Evolutionary conservation across 2,113 vertebrate species (phyloP).

Genomic region (Euleptes europaea): DNA sequence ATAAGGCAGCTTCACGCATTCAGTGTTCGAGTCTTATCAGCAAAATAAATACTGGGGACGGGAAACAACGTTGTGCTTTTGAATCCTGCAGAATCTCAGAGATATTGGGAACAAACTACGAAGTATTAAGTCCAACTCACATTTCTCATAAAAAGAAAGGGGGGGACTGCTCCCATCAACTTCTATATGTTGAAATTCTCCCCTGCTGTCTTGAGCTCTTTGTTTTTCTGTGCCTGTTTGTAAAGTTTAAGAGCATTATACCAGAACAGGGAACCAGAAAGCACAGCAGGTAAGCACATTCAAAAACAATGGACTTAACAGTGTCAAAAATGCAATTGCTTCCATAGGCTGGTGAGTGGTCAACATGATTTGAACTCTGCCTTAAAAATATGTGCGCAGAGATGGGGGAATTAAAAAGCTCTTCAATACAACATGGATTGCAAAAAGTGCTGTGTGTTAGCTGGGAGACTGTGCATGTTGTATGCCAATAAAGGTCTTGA

Average conservation of each 20-base stretch:
- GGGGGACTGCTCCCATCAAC: constrained; percentile 40
- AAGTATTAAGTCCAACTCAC: constrained; percentile 15
- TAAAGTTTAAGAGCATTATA: constrained; percentile 35
- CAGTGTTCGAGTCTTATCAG: neutral
- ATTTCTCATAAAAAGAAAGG: constrained; percentile 21
- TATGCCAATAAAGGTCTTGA: no score
- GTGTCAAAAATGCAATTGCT: constrained; percentile 5
- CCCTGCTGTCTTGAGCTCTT: neutral
- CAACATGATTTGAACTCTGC: neutral
- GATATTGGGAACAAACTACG: neutral
- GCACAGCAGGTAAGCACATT: neutral
- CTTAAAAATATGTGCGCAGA: neutral
- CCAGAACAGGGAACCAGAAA: constrained; percentile 4
- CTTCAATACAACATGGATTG: neutral
- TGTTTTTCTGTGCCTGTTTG: constrained; percentile 29
- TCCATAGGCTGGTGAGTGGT: neutral
- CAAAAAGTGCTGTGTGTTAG: neutral
- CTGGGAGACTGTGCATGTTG: neutral
- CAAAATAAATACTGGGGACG: constrained; percentile 21
- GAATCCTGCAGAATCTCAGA: neutral
- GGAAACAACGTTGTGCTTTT: constrained; percentile 2
- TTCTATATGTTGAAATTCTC: neutral
- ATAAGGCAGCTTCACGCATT: no score
- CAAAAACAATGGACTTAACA: neutral
- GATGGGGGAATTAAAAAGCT: neutral